Evolutionary conservation across 2,113 vertebrate genomes (phyloP), one percentile per base, ranked within the genome.

Genomic region (Trochalopteron elliotii): DNA sequence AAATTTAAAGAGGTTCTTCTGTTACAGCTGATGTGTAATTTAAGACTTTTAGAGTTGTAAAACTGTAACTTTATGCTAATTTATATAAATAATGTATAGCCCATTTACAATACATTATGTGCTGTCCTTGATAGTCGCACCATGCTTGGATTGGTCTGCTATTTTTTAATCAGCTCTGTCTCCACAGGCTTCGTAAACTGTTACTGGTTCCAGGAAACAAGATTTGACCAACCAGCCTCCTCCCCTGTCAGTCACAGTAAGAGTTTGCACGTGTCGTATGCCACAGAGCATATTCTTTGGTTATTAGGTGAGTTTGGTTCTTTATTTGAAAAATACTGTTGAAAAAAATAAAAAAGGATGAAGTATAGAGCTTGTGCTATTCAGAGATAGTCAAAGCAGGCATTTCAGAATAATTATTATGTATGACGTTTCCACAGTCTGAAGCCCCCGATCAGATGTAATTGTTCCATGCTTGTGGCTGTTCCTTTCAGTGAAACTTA

Each of bases 41-140:
- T 81, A 93, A 94, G 88, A 72, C 89, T 71, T 60, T 30, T 42
- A 93, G 90, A 94, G 85, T 89, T 90, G 93, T 94, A 97, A 94
- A 96, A 90, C 76, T 83, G 91, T 93, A 90, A 81, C 89, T 94
- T 82, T 71, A 96, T 96, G 90, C 93, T 95, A 95, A 93, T 92
- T 76, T 91, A 42, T 47, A 93, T 96, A 71, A 96, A 97, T 96
- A 82, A 94, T 91, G 24, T 65, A 94, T 79, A 83, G 61, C 20
- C 76, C 53, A 76, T 65, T 90, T 93, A 95, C 76, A 94, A 95
- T 87, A 67, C 2, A 1, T 69, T 83, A 50, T 4, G 30, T 28
- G 45, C 76, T 83, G 75, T 87, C 68, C 67, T 79, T 87, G 89
- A 87, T 91, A 80, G 53, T 14, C 9, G 74, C 40, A 79, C 33